Base-by-base conservation (phyloP, 2,797 vertebrate genomes). In the Pterois miles region DNA sequence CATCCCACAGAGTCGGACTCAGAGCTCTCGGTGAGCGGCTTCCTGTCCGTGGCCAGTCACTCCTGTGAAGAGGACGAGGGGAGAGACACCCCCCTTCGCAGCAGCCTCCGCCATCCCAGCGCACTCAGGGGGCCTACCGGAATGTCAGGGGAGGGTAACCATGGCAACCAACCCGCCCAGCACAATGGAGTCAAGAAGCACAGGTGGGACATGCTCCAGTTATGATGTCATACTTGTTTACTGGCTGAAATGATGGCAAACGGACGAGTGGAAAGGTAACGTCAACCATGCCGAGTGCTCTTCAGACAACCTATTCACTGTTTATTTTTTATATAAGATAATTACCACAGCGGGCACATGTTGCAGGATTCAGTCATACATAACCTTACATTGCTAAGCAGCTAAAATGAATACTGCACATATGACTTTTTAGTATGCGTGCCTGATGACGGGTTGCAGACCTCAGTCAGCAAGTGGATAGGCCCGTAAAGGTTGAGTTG, bases 111-210 rank as follows among this genome's bases (percentile, higher is more conserved):
- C 63, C 81, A 66, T 85, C 86, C 81, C 71, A 74, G 76, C 58
- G 50, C 76, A 22, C 88, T 74, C 92, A 60, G 81, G 66, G 95
- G 88, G 91, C 91, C 94, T 60, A 81, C 91, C 50, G 93, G 93
- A 79, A 94, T 97, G 97, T 96, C 97, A 34, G 96, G 96, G 94
- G 96, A 96, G 72, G 95, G 96, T 89, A 96, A 96, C 81, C 96
- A 96, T 92, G 96, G 95, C 81, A 95, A 95, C 84, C 94, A 93
- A 84, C 94, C 96, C 59, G 87, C 89, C 50, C 95, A 97, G 84
- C 92, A 96, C 92, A 99, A 98, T 3, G 98, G 97, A 88, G 96
- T 98, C 91, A 96, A 97, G 92, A 97, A 96, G 53, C 96, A 97
- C 96, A 98, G 98, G 98, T 99, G 96, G 92, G 96, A 82, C 69